phyloP scores from a whole-genome alignment of 2,797 vertebrate species.

The Clarias fuscus region DNA sequence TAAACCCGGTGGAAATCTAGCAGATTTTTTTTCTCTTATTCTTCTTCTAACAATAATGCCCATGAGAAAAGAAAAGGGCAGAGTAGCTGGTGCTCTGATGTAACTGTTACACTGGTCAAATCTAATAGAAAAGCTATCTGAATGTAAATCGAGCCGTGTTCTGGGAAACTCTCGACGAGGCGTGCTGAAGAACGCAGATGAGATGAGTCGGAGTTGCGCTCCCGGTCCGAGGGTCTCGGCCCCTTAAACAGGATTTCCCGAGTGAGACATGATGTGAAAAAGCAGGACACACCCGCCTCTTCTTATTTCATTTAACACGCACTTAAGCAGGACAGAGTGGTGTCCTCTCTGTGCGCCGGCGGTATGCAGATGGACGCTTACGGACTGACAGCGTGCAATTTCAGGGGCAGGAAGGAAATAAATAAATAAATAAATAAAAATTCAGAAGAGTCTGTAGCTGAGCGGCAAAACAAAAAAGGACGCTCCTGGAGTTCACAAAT shows the following conservation, averaged over 20 bases:
- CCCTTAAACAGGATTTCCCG: constrained; percentile 12
- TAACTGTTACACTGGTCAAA: constrained; percentile 70
- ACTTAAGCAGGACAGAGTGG: constrained; percentile 57
- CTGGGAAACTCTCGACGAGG: constrained; percentile 45
- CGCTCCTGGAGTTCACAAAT: constrained; percentile 28
- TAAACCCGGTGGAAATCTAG: constrained; percentile 65
- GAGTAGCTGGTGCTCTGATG: constrained; percentile 55
- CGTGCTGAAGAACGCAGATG: background rate
- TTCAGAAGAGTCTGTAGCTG: constrained; percentile 60
- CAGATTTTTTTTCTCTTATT: constrained; percentile 61
- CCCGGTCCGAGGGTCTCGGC: constrained; percentile 40
- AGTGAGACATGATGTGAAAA: constrained; percentile 39
- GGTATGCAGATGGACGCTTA: constrained; percentile 69
- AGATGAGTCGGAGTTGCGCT: background rate
- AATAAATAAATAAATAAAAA: constrained; percentile 2
- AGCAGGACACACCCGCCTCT: constrained; percentile 52
- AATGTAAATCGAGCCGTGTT: constrained; percentile 72
- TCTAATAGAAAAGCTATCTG: constrained; percentile 79
- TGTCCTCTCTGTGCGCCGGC: constrained; percentile 65
- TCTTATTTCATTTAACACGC: constrained; percentile 75
- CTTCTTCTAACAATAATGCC: constrained; percentile 63
- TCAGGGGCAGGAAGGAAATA: constrained; percentile 22
- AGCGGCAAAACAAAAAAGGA: constrained; percentile 61
- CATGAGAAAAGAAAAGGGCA: constrained; percentile 60
- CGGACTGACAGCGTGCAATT: constrained; percentile 65